Conservation (phyloP, 2,888 invertebrate species). For the Macrophya annulata region DNA sequence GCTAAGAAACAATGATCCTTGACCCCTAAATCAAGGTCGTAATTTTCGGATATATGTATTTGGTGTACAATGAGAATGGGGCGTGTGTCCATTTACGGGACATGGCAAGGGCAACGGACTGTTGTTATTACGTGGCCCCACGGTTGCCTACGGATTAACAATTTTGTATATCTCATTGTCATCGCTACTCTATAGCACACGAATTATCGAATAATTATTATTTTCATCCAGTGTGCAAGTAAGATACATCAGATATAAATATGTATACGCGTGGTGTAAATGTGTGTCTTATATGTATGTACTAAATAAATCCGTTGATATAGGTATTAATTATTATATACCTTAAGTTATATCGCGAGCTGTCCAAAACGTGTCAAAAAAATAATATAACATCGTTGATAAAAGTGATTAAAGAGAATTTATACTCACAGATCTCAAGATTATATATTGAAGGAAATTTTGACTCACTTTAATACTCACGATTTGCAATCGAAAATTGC, state of each 20-base stretch:
- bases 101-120: slow-evolving; percentile 33
- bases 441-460: not conserved
- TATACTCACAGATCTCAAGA: not conserved
- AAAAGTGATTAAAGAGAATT: not conserved
- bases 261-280: too few species aligned
- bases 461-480: not conserved
- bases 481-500: not conserved
- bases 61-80: slow-evolving; percentile 34
- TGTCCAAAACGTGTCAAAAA: not conserved
- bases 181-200: too few species aligned
- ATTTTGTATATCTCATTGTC: slow-evolving; percentile 10
- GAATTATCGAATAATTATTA: not conserved
- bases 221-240: not conserved
- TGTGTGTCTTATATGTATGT: too few species aligned
- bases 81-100: slow-evolving; percentile 14
- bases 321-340: not conserved
- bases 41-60: slow-evolving; percentile 24
- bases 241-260: not conserved
- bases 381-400: not conserved
- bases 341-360: not conserved
- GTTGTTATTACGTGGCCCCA: slow-evolving; percentile 15
- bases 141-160: slow-evolving; percentile 12
- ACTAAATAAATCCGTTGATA: too few species aligned
- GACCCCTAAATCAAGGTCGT: not conserved
- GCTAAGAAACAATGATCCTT: slow-evolving; percentile 3